phyloP scores from a whole-genome alignment of 2,888 invertebrate genomes.

The Drosophila lacicola region DNA sequence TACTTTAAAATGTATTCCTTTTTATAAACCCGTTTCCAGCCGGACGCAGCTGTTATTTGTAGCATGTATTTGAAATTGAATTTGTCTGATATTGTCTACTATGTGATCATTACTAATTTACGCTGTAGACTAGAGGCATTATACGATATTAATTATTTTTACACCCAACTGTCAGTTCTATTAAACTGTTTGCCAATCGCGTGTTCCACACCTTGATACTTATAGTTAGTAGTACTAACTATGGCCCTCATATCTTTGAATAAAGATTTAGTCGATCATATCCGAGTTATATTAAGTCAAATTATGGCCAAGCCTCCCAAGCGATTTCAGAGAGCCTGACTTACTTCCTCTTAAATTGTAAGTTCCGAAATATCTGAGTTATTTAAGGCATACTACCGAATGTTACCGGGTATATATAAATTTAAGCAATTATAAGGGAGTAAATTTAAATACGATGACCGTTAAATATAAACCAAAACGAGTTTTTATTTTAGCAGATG shows the following conservation, averaged over 20 bases:
- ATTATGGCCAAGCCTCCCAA: neutral
- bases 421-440: neutral
- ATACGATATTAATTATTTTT: conserved; percentile 16
- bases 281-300: too few species aligned
- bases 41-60: neutral
- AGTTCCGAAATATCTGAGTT: neutral
- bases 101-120: conserved; percentile 7
- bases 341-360: neutral
- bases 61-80: neutral
- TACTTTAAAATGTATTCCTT: conserved; percentile 3
- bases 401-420: neutral
- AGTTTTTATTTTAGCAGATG: conserved; percentile 24
- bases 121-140: conserved; percentile 6
- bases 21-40: neutral
- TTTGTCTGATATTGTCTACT: conserved; percentile 2
- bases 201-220: neutral
- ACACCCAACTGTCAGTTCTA: conserved; percentile 17
- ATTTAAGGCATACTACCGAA: neutral
- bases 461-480: neutral
- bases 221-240: neutral
- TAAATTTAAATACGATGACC: neutral
- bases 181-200: conserved; percentile 19
- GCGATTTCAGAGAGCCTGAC: neutral
- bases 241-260: neutral
- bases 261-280: too few species aligned